phyloP scores from a whole-genome alignment of 2,797 vertebrate genomes.

The Pteropus rufus region DNA sequence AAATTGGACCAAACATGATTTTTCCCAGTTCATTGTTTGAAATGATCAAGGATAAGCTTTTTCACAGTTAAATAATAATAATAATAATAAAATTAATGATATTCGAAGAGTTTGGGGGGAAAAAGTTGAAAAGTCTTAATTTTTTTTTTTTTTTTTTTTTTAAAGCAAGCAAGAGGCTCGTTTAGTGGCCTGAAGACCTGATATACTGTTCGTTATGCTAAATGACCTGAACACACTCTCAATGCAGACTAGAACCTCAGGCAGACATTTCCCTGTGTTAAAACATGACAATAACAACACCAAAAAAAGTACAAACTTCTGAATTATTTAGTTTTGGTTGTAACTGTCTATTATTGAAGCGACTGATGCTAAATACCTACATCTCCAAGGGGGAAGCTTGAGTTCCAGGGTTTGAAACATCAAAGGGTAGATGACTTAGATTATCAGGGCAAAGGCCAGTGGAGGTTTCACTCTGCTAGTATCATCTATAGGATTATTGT shows the following conservation, averaged over 20 bases:
- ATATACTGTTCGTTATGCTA: not conserved
- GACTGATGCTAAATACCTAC: not conserved
- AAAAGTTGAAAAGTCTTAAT: not conserved
- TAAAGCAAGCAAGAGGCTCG: not conserved
- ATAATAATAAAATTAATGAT: not conserved
- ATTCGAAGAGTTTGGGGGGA: not conserved
- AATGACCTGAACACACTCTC: not conserved
- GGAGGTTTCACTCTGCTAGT: not conserved
- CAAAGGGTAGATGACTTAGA: not conserved
- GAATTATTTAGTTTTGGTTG: not conserved
- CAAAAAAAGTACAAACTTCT: not conserved
- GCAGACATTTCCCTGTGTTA: not conserved
- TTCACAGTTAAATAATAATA: not conserved
- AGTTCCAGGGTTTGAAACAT: not conserved
- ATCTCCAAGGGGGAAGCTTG: not conserved
- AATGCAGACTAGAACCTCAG: not conserved
- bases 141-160: not conserved
- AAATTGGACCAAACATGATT: not conserved
- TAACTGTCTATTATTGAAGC: not conserved
- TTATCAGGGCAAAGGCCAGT: not conserved
- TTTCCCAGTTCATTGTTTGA: not conserved
- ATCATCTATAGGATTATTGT: not conserved
- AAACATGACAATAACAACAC: not conserved
- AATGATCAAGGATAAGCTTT: not conserved
- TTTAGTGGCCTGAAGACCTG: not conserved